Evolutionary conservation across 2,888 invertebrate species (phyloP), one percentile per base, ranked within the genome.

Genomic region (Oithona nana): DNA sequence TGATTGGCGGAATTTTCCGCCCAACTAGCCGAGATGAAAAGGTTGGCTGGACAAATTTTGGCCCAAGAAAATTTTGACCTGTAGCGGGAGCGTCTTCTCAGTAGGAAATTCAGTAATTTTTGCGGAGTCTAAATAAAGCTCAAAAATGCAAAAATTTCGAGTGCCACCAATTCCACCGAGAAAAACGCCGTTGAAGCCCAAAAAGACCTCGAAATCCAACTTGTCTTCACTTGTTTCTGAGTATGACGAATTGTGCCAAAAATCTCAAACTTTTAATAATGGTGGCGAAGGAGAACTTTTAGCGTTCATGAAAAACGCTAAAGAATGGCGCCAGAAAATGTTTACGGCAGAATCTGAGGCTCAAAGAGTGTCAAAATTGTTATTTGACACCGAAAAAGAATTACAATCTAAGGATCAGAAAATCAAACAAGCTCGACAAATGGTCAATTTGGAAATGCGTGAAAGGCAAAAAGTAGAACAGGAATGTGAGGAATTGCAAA

Each of bases 401-500:
- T 81, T 84, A 64, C 79, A 81, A 3, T 83, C 83, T 68, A 78
- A 87, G 68, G 86, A 89, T 69, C 81, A 82, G 2, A 87, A 88
- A 71, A 78, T 92, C 65, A 82, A 82, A 67, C 84, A 86, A 72
- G 87, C 87, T 0, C 78, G 89, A 63, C 83, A 83, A 67, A 76
- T 89, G 50, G 75, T 89, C 1, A 89, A 89, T 68, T 80, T 82
- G 65, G 89, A 90, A 69, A 84, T 83, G 68, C 80, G 81, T 65
- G 80, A 80, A 61, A 76, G 85, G 22, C 79, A 81, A 63, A 77
- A 78, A 68, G 81, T 81, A 0, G 81, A 86, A 71, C 78, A 82
- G 66, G 86, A 88, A 64, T 80, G 83, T 65, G 39, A 39, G 8
- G 16, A 39, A 11, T 39, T 39, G 39, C 39, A 39, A 16, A 6